Percentiles rank a stretch among this genome's conserved stretches.
Conservation (phyloP, 2,888 invertebrate species). For the Eulithis testata region DNA sequence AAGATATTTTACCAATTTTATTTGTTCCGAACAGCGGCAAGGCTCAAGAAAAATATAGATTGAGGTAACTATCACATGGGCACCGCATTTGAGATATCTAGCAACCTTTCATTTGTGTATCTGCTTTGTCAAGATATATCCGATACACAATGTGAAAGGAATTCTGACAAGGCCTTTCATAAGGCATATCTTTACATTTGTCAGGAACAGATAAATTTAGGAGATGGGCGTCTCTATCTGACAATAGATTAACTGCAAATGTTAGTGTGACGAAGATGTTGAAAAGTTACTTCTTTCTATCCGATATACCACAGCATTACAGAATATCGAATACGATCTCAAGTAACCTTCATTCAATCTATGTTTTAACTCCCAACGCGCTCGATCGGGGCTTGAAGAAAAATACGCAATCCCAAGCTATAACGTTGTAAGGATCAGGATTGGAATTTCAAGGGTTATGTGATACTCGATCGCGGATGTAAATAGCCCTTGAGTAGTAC, state of each 20-base stretch:
- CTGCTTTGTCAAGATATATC: too few species aligned
- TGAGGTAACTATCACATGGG: too few species aligned
- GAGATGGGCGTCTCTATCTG: neutral
- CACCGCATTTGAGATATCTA: too few species aligned
- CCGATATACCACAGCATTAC: neutral
- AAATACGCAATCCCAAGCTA: slow-evolving; percentile 35
- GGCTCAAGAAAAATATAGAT: too few species aligned
- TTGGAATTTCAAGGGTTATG: slow-evolving; percentile 20
- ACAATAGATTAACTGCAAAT: neutral
- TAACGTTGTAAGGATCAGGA: slow-evolving; percentile 35
- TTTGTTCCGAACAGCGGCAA: too few species aligned
- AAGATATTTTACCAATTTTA: too few species aligned
- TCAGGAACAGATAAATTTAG: too few species aligned
- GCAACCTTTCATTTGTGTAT: too few species aligned
- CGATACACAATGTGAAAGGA: too few species aligned
- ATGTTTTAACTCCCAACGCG: slow-evolving; percentile 27
- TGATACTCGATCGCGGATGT: slow-evolving; percentile 21
- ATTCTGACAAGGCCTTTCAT: too few species aligned
- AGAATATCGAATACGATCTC: slow-evolving; percentile 6
- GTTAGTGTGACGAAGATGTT: neutral
- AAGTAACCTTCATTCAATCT: slow-evolving; percentile 13
- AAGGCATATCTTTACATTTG: too few species aligned
- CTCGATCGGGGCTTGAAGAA: slow-evolving; percentile 8
- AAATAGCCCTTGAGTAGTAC: slow-evolving; percentile 15
- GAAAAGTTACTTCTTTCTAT: neutral